Percentiles rank a stretch among this genome's conserved stretches.
Evolutionary conservation across 2,113 vertebrate species (phyloP).

Genomic region (Albula goreensis): DNA sequence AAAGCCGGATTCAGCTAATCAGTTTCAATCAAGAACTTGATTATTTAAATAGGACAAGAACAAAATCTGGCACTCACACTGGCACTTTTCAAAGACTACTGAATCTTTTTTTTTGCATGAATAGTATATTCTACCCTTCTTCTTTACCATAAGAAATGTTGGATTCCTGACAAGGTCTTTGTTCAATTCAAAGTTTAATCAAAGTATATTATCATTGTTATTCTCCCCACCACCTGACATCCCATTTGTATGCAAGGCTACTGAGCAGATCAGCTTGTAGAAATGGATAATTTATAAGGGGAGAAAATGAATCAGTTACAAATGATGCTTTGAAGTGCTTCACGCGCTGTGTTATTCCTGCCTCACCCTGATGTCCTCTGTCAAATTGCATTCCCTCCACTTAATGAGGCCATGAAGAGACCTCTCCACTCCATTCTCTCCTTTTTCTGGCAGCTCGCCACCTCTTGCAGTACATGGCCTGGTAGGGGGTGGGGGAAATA

Average conservation of each 20-base stretch:
- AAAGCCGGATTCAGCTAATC: too few species aligned
- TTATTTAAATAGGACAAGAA: too few species aligned
- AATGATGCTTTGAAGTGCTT: slow-evolving; percentile 7
- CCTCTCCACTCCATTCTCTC: neutral
- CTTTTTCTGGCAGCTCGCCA: neutral
- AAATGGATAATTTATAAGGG: neutral
- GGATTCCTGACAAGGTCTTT: neutral
- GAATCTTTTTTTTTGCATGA: too few species aligned
- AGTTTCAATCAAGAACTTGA: too few species aligned
- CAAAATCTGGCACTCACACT: too few species aligned
- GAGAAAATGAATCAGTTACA: neutral
- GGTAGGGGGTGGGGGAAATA: neutral
- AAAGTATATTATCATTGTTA: neutral
- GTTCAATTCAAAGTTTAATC: neutral
- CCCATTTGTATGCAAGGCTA: neutral
- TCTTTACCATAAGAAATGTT: neutral
- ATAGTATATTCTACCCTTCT: too few species aligned
- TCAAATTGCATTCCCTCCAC: neutral
- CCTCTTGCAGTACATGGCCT: neutral
- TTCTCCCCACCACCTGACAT: neutral
- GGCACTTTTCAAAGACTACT: too few species aligned
- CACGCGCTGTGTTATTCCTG: neutral
- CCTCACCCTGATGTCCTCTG: neutral
- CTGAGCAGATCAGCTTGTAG: neutral
- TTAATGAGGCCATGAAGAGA: neutral